Percentiles rank a stretch among this genome's conserved stretches.
Conservation (phyloP, 2,113 vertebrate genomes). For the Etia nguti region DNA sequence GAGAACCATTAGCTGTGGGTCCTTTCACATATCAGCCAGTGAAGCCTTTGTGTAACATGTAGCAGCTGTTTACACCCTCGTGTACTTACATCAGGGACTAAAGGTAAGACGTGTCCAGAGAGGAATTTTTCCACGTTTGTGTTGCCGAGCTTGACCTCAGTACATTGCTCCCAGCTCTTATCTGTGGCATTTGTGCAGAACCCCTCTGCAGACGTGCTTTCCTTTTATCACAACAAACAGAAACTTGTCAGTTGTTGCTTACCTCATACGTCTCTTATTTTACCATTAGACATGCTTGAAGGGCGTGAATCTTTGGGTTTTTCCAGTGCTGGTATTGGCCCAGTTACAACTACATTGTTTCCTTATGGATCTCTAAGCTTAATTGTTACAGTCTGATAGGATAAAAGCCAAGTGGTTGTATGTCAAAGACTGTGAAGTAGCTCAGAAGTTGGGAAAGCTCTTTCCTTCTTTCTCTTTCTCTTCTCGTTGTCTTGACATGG, state of each 20-base stretch:
- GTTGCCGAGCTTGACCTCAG: neutral
- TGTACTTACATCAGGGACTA: accelerated
- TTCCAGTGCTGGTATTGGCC: neutral
- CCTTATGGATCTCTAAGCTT: neutral
- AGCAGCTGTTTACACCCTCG: neutral
- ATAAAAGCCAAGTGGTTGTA: neutral
- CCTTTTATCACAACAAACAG: neutral
- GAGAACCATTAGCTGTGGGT: neutral
- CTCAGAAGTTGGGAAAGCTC: neutral
- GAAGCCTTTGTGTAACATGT: neutral
- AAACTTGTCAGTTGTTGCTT: neutral
- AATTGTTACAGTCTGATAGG: conserved; percentile 22
- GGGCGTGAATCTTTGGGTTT: neutral
- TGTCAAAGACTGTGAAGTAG: neutral
- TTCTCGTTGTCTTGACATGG: neutral
- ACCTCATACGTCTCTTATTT: conserved; percentile 10
- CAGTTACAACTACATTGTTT: neutral
- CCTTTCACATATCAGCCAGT: neutral
- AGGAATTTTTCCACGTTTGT: neutral
- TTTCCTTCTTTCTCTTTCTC: neutral
- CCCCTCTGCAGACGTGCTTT: neutral
- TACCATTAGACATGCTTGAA: neutral
- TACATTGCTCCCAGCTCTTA: neutral
- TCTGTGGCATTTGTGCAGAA: conserved; percentile 9
- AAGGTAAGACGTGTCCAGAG: neutral